These are phyloP conservation scores for Mesoligia furuncula DNA, from an alignment of 2,888 invertebrate genomes.

Conservation along the genomic window DNA sequence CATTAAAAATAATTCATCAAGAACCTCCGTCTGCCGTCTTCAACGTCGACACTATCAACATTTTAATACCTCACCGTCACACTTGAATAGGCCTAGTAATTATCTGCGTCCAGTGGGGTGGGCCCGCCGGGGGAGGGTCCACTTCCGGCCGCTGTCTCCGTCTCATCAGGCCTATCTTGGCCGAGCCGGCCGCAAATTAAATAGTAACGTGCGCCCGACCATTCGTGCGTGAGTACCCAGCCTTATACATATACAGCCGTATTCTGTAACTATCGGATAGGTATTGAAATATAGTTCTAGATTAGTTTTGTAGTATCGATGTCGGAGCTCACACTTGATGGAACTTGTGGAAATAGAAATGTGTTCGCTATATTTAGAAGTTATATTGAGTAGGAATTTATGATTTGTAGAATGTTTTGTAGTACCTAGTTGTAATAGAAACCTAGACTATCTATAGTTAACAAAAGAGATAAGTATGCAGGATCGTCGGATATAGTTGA, in stretches of 20 bases:
- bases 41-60: constrained; percentile 69
- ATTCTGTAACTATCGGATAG: constrained; percentile 48
- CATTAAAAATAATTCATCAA: constrained; percentile 61
- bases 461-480: no score
- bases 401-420: constrained; percentile 18
- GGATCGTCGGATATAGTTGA: no score
- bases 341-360: constrained; percentile 36
- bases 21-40: constrained; percentile 52
- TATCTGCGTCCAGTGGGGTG: constrained; percentile 75
- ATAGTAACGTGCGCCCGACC: constrained; percentile 80
- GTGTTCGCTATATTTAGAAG: constrained; percentile 6
- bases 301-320: constrained; percentile 54
- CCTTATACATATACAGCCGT: constrained; percentile 40
- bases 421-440: no score
- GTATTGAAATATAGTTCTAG: constrained; percentile 57
- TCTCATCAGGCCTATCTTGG: constrained; percentile 89
- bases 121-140: constrained; percentile 71
- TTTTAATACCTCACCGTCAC: constrained; percentile 77
- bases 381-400: constrained; percentile 2
- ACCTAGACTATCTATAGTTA: not conserved
- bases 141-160: constrained; percentile 88
- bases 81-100: constrained; percentile 83
- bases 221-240: constrained; percentile 65
- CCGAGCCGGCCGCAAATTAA: constrained; percentile 86
- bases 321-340: constrained; percentile 20